These are phyloP conservation scores for Coregonus suidteri DNA, from an alignment of 2,797 vertebrate genomes.

Conservation along the genomic window DNA sequence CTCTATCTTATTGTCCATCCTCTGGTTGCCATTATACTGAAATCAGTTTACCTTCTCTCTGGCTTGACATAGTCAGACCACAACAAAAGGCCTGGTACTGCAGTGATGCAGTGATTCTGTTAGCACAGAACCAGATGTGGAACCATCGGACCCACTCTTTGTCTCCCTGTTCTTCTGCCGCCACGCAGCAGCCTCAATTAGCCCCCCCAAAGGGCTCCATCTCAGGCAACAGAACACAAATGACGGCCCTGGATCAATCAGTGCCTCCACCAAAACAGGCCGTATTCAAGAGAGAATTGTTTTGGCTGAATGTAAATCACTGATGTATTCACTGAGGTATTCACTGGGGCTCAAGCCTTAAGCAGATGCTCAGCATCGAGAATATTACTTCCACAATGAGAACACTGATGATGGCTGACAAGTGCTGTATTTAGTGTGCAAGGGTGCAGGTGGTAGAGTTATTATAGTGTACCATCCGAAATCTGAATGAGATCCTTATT, in stretches of 20 bases:
- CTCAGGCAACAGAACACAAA: constrained; percentile 11
- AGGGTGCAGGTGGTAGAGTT: not conserved
- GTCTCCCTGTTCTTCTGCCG: constrained; percentile 36
- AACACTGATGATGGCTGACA: constrained; percentile 5
- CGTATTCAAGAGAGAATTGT: not conserved
- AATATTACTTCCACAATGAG: not conserved
- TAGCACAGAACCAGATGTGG: constrained; percentile 31
- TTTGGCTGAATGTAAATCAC: constrained; percentile 12
- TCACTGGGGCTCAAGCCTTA: not conserved
- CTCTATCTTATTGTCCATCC: constrained; percentile 50
- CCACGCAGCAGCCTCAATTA: not conserved
- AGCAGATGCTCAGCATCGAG: not conserved
- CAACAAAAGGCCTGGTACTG: constrained; percentile 53
- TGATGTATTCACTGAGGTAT: not conserved
- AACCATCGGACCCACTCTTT: constrained; percentile 54
- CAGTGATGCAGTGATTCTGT: constrained; percentile 57
- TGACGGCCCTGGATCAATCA: constrained; percentile 37
- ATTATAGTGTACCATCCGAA: not conserved
- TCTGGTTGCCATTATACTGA: constrained; percentile 34
- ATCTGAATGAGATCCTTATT: not conserved
- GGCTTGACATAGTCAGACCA: constrained; percentile 45
- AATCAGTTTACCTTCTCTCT: constrained; percentile 63
- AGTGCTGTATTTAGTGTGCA: not conserved
- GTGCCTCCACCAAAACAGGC: constrained; percentile 23
- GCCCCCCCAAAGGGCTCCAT: not conserved